Evolutionary conservation across 23 tunicate species (phyloP).

Genomic region (Halocynthia aurantium): DNA sequence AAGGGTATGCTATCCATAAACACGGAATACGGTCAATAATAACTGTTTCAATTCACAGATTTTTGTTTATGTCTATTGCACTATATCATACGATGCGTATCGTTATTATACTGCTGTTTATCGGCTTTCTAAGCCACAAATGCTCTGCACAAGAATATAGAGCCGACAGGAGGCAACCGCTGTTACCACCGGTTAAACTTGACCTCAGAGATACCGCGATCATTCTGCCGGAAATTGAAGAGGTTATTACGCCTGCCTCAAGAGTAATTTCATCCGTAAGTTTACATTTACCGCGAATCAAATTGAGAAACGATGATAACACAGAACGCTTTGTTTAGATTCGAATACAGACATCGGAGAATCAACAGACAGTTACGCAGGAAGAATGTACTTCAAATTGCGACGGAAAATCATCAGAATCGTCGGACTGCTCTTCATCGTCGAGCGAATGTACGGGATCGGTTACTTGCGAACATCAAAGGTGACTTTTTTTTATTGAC

Average conservation of each 20-base stretch:
- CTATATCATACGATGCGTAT: too few relatives aligned
- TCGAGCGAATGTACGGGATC: slow-evolving; percentile 4
- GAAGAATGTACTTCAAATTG: slow-evolving; percentile 2
- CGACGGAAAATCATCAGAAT: background rate
- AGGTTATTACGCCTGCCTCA: background rate
- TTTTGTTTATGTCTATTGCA: too few relatives aligned
- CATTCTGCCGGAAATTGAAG: slow-evolving; percentile 11
- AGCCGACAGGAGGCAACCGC: background rate
- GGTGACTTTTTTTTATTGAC: background rate
- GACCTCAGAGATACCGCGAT: slow-evolving; percentile 29
- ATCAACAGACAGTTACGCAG: background rate
- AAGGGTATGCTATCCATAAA: too few relatives aligned
- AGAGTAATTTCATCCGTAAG: background rate
- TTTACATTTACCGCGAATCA: background rate
- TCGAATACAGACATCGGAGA: background rate
- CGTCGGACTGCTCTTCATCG: background rate
- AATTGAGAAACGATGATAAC: background rate
- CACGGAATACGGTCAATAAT: too few relatives aligned
- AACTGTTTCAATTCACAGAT: too few relatives aligned
- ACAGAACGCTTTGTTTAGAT: background rate
- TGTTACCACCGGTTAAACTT: background rate
- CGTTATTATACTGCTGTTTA: too few relatives aligned
- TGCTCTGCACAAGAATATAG: too few relatives aligned
- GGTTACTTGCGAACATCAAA: background rate
- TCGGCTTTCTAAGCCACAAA: too few relatives aligned